phyloP scores from a whole-genome alignment of 2,888 invertebrate species.

The Scaptomyza parva region DNA sequence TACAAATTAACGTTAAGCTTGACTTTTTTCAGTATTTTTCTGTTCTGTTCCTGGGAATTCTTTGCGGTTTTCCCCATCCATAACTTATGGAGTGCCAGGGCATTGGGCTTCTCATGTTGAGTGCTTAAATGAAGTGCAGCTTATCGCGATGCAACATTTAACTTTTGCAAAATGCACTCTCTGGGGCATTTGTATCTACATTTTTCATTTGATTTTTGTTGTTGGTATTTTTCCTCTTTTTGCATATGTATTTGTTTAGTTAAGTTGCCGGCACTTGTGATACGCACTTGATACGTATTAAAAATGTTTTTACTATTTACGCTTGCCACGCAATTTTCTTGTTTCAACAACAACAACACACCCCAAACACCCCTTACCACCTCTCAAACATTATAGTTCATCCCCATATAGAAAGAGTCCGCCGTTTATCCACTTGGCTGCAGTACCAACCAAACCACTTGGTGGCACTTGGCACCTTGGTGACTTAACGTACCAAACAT shows the following conservation, averaged over 20 bases:
- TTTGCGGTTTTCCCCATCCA: not conserved
- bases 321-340: conserved; percentile 77
- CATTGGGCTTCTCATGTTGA: not conserved
- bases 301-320: conserved; percentile 48
- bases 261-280: conserved; percentile 25
- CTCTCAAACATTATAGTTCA: not conserved
- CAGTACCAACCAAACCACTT: conserved; percentile 27
- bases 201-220: no score
- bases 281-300: conserved; percentile 44
- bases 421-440: conserved; percentile 22
- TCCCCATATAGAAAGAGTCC: no score
- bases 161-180: conserved; percentile 10
- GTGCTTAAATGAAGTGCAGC: conserved; percentile 17
- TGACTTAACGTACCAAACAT: conserved; percentile 60
- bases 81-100: not conserved
- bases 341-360: conserved; percentile 39
- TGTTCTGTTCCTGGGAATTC: not conserved
- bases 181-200: conserved; percentile 17
- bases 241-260: conserved; percentile 4
- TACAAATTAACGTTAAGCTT: no score
- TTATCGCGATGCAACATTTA: conserved; percentile 21
- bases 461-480: conserved; percentile 63
- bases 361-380: not conserved
- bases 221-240: conserved; percentile 13
- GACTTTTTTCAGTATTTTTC: no score